These are phyloP conservation scores for Steinernema scapterisci DNA, from an alignment of 2,888 invertebrate genomes.

Conservation along the genomic window DNA sequence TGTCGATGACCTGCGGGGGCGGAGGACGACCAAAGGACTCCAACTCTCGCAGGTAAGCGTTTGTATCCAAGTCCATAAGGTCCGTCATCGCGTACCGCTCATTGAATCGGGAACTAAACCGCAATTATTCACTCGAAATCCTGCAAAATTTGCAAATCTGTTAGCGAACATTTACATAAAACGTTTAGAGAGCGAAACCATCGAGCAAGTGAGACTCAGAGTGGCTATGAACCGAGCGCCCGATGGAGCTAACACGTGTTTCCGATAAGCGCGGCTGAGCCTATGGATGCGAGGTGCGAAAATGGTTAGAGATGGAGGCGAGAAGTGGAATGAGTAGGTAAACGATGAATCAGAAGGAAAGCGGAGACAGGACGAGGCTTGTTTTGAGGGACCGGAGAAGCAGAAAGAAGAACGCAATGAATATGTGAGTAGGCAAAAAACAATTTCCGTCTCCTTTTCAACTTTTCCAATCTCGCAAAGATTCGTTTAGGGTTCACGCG, in stretches of 20 bases:
- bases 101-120: not conserved
- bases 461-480: not conserved
- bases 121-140: not conserved
- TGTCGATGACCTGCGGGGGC: conserved; percentile 22
- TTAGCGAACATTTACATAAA: conserved; percentile 23
- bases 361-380: no score
- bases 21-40: conserved; percentile 34
- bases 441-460: not conserved
- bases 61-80: not conserved
- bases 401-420: not conserved
- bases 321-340: not conserved
- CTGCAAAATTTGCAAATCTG: conserved; percentile 13
- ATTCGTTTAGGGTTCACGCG: not conserved
- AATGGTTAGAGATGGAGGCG: not conserved
- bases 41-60: conserved; percentile 28
- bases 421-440: not conserved
- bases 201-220: no score
- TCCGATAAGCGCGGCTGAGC: not conserved
- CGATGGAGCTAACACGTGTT: not conserved
- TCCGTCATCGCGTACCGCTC: not conserved
- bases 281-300: not conserved
- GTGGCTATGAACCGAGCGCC: not conserved
- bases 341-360: not conserved
- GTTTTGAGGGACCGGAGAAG: not conserved
- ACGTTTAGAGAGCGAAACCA: not conserved